Evolutionary conservation across 2,888 invertebrate species (phyloP), one percentile per base, ranked within the genome.

Genomic region (Lamproptera curius): DNA sequence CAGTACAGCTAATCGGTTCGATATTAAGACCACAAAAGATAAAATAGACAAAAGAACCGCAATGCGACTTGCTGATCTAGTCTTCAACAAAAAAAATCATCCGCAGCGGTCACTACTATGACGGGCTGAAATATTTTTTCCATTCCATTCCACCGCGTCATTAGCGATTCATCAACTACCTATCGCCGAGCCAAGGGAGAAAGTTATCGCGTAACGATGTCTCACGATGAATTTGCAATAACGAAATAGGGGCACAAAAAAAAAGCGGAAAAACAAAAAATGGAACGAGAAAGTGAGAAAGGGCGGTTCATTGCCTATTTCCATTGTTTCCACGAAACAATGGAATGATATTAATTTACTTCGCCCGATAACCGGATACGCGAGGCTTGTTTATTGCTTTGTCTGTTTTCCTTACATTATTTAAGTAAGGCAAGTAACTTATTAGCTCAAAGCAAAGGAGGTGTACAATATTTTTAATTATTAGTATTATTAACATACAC

Each of bases 341-440:
- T 51, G 54, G 49, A 48, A 54, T 52, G 53, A 55, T 53, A 54
- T 55, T 55, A 55, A 55, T 58, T 55, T 48, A 46, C 50, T 53
- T 45, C 50, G 48, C 40, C 43, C 20, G 16, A 31, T 37, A 37
- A 44, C 37, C 37, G 44, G 31, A 44, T 38, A 26, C 46, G 46
- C 50, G 49, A 55, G 53, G 42, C 39, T 48, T 36, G 42, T 48
- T 47, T 44, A 14, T 16, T 3, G 44, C 15, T 11, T 37, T n/a
- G n/a, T n/a, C n/a, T n/a, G n/a, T n/a, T n/a, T n/a, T n/a, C n/a
- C n/a, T n/a, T n/a, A n/a, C n/a, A n/a, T n/a, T n/a, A n/a, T n/a
- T n/a, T n/a, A n/a, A n/a, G n/a, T n/a, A n/a, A n/a, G n/a, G n/a
- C n/a, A n/a, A n/a, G n/a, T n/a, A n/a, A n/a, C n/a, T n/a, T n/a